A percentile compares a stretch with the other conserved stretches of the same genome.
Conservation (phyloP, 2,888 invertebrate species). For the Tetrapedia diversipes region DNA sequence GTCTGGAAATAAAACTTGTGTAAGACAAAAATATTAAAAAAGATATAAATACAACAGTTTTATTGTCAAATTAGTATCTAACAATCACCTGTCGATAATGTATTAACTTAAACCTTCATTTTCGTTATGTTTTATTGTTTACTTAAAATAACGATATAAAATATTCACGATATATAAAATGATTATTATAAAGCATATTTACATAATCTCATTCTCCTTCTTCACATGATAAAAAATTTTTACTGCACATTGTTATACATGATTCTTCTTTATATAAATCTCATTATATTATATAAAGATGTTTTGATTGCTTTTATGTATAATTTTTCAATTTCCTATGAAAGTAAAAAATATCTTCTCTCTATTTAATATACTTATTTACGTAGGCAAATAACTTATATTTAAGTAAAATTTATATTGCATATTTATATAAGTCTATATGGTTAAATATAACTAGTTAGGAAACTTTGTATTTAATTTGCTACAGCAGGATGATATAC, state of each 20-base stretch:
- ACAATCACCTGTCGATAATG: constrained; percentile 14
- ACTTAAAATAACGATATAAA: constrained; percentile 9
- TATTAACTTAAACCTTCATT: constrained; percentile 31
- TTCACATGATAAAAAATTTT: constrained; percentile 26
- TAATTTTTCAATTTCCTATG: constrained; percentile 47
- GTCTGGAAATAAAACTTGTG: constrained; percentile 6
- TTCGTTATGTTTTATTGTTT: constrained; percentile 15
- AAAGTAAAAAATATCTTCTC: constrained; percentile 56
- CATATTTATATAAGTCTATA: constrained; percentile 36
- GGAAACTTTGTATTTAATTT: constrained; percentile 43
- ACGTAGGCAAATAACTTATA: constrained; percentile 37
- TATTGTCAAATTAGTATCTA: constrained; percentile 7
- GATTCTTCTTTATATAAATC: constrained; percentile 19
- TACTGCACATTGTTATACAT: constrained; percentile 14
- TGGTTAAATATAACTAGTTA: constrained; percentile 31
- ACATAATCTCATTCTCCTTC: constrained; percentile 59
- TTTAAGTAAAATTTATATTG: constrained; percentile 29
- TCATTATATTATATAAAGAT: constrained; percentile 23
- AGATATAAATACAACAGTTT: neutral
- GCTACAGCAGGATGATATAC: constrained; percentile 24
- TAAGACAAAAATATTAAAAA: constrained; percentile 15
- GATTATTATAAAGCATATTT: constrained; percentile 58
- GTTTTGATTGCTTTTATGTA: constrained; percentile 37
- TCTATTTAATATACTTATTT: constrained; percentile 13
- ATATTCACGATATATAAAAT: constrained; percentile 36